Conservation (phyloP, 2,113 vertebrate species). For the Rhinopomastus cyanomelas region DNA sequence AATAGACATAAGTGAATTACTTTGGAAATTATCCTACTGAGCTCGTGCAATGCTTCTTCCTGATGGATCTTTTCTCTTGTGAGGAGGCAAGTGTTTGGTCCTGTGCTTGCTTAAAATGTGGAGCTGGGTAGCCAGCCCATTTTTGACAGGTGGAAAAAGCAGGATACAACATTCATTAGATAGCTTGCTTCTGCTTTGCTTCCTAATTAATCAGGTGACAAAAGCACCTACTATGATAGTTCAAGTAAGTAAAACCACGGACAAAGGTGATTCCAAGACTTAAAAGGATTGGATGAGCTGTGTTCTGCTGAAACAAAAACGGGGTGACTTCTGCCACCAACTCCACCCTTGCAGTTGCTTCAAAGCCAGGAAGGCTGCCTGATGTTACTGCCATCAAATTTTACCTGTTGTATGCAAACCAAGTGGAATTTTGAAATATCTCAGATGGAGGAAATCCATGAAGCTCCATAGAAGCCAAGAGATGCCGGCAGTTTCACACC, state of each 20-base stretch:
- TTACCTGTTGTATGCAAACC: not conserved
- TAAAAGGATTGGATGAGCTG: not conserved
- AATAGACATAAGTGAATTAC: not conserved
- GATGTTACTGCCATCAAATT: not conserved
- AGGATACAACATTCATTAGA: not conserved
- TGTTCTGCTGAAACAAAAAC: not conserved
- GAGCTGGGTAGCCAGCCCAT: not conserved
- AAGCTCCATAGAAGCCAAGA: not conserved
- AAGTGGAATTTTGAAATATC: not conserved
- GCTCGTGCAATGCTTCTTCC: not conserved
- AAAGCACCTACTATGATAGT: not conserved
- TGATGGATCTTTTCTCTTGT: not conserved
- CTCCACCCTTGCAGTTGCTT: not conserved
- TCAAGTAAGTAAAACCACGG: not conserved
- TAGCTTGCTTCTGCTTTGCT: not conserved
- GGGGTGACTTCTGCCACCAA: not conserved
- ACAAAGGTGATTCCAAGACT: not conserved
- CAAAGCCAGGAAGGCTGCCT: not conserved
- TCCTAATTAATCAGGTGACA: conserved; percentile 13
- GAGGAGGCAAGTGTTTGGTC: not conserved
- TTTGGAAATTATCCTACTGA: not conserved
- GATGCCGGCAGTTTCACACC: not conserved
- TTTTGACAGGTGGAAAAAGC: not conserved
- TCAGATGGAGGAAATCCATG: not conserved
- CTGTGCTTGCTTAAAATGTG: not conserved